These are phyloP conservation scores for Anisognathus igniventris DNA, from an alignment of 2,797 vertebrate species.

Conservation along the genomic window DNA sequence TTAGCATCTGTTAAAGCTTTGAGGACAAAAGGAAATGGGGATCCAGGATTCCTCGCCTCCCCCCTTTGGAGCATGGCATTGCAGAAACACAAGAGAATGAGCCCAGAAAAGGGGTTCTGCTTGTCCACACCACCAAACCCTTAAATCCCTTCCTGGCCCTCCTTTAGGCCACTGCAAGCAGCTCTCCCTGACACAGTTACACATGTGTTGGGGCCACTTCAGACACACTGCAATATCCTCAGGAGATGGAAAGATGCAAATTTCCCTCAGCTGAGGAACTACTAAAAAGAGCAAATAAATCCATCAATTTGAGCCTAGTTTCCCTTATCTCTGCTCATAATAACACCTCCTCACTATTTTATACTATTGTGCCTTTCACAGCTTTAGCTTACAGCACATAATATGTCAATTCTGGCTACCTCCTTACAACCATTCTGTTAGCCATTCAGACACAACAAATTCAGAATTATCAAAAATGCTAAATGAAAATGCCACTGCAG, in stretches of 20 bases:
- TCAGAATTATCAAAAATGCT: not conserved
- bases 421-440: not conserved
- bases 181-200: not conserved
- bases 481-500: not conserved
- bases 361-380: not conserved
- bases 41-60: rapidly evolving
- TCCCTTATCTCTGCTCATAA: not conserved
- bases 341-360: not conserved
- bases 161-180: not conserved
- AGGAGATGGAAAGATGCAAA: not conserved
- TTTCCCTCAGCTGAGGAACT: not conserved
- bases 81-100: not conserved
- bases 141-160: not conserved
- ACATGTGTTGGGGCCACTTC: rapidly evolving
- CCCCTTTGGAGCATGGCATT: not conserved
- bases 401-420: not conserved
- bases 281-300: not conserved
- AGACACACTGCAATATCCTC: not conserved
- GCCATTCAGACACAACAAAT: not conserved
- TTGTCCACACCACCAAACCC: not conserved
- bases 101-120: not conserved
- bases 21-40: not conserved
- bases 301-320: not conserved
- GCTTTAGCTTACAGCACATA: not conserved
- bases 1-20: not conserved